Conservation (phyloP, 1,140 invertebrate species). For the Coelopa frigida region DNA sequence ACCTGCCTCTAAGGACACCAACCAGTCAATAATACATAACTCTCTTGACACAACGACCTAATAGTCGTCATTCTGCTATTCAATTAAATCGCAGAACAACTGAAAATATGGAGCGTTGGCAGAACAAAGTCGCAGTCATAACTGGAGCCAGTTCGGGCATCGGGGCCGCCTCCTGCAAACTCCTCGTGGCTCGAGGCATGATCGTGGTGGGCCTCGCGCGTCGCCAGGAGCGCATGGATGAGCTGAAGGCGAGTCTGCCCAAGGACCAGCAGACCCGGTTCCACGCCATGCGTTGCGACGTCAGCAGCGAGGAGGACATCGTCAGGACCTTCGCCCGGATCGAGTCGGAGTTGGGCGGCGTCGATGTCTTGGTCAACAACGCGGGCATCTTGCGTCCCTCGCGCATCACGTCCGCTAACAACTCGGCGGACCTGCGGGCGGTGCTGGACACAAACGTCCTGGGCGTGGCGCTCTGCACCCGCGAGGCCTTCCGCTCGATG, state of each 20-base stretch:
- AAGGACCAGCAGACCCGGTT: constrained; percentile 40
- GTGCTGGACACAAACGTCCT: constrained; percentile 60
- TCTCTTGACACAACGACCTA: too few relatives aligned
- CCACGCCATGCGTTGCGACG: constrained; percentile 52
- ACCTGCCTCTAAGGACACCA: too few relatives aligned
- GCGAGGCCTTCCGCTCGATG: constrained; percentile 61
- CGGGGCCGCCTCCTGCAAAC: constrained; percentile 31
- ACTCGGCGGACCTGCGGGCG: constrained; percentile 18
- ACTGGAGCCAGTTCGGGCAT: constrained; percentile 45
- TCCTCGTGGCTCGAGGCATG: constrained; percentile 42
- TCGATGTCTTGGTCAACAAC: constrained; percentile 65
- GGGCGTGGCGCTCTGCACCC: constrained; percentile 57
- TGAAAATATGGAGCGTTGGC: constrained; percentile 13
- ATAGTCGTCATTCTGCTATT: too few relatives aligned
- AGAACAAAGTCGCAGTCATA: constrained; percentile 11
- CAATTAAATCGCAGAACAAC: too few relatives aligned
- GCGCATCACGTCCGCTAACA: neutral
- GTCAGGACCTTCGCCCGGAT: constrained; percentile 55
- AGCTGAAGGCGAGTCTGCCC: constrained; percentile 31
- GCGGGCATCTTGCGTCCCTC: constrained; percentile 50
- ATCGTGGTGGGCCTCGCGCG: constrained; percentile 63
- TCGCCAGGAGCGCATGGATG: constrained; percentile 51
- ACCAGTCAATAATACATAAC: too few relatives aligned
- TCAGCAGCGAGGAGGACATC: constrained; percentile 57
- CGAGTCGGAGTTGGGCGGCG: constrained; percentile 52